phyloP scores from a whole-genome alignment of 2,797 vertebrate species.

The Sebastiscus albofasciatus region DNA sequence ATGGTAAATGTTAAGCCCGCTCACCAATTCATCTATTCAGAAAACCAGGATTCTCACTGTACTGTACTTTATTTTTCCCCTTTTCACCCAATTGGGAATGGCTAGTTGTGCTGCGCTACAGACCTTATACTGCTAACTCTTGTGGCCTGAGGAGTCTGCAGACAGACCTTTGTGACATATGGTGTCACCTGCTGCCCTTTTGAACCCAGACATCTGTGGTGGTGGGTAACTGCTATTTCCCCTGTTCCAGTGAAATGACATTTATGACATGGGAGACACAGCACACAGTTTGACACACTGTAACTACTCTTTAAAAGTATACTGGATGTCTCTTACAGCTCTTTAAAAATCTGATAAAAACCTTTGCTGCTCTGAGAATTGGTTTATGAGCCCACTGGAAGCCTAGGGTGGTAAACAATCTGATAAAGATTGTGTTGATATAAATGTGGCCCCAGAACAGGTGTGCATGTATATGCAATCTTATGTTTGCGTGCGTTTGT shows the following conservation, averaged over 20 bases:
- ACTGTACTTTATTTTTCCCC: too few species aligned
- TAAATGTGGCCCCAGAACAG: neutral
- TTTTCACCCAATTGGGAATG: neutral
- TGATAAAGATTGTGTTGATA: neutral
- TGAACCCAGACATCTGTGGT: constrained; percentile 25
- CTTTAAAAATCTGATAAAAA: neutral
- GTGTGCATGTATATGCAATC: neutral
- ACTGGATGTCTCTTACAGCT: neutral
- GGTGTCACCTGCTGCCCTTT: constrained; percentile 35
- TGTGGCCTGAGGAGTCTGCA: neutral
- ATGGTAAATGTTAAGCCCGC: too few species aligned
- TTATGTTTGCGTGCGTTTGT: neutral
- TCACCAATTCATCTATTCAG: neutral
- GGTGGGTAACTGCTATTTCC: neutral
- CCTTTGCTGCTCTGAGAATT: neutral
- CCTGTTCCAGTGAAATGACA: neutral
- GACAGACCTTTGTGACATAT: constrained; percentile 21
- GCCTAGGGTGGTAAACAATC: neutral
- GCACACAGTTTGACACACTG: neutral
- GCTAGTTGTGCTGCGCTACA: neutral
- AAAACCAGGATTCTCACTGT: neutral
- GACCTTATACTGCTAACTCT: neutral
- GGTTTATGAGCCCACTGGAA: neutral
- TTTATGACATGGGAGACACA: neutral
- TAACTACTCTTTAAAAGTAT: neutral